A percentile compares a stretch with the other conserved stretches of the same genome.
phyloP scores from a whole-genome alignment of 2,888 invertebrate species.

The Sinohyriopsis cumingii region DNA sequence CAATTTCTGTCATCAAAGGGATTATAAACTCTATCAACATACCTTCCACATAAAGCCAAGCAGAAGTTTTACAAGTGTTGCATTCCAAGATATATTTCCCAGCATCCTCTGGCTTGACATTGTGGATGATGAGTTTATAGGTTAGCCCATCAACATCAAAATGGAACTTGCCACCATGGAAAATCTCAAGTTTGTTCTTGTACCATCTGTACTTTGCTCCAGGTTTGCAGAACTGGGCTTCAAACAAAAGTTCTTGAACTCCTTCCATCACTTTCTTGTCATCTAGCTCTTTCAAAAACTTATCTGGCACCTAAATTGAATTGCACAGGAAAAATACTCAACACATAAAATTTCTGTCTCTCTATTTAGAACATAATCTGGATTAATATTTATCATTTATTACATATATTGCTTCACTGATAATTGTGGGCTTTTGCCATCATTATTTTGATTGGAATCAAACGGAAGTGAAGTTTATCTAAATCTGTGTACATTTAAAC shows the following conservation, averaged over 20 bases:
- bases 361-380: background rate
- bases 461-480: no score
- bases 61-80: conserved; percentile 81
- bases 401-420: no score
- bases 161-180: conserved; percentile 96
- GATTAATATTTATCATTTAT: background rate
- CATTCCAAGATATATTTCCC: conserved; percentile 98
- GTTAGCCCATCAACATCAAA: conserved; percentile 91
- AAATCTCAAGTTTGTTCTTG: conserved; percentile 85
- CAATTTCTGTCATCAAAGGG: no score
- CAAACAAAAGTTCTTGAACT: conserved; percentile 94
- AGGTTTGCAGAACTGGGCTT: conserved; percentile 96
- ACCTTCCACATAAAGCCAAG: conserved; percentile 94
- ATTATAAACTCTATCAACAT: conserved; percentile 24
- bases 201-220: conserved; percentile 77
- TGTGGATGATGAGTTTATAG: conserved; percentile 90
- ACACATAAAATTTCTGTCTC: background rate
- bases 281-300: conserved; percentile 92
- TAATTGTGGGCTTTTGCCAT: no score
- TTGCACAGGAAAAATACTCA: conserved; percentile 5
- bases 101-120: conserved; percentile 95
- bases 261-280: conserved; percentile 97
- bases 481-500: no score
- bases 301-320: conserved; percentile 59
- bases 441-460: no score